These are phyloP conservation scores for Recurvirostra avosetta DNA, from an alignment of 2,113 vertebrate genomes.

Conservation along the genomic window DNA sequence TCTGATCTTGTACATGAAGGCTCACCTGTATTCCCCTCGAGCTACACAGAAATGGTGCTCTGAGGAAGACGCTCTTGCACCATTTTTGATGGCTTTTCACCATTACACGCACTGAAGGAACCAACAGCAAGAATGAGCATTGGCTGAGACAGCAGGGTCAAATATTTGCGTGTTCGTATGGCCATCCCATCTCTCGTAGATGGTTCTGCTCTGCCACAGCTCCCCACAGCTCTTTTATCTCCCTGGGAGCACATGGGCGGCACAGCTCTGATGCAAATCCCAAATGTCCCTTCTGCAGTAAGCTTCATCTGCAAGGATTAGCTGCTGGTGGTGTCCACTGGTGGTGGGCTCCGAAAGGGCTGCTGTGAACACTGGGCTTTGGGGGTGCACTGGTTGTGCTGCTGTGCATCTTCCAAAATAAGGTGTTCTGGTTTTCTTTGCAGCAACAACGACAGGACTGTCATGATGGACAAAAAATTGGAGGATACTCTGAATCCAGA, in stretches of 20 bases:
- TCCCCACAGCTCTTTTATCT: background rate
- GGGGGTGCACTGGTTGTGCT: background rate
- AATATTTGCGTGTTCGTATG: background rate
- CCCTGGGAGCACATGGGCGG: background rate
- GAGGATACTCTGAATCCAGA: constrained; percentile 17
- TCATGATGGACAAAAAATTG: constrained; percentile 35
- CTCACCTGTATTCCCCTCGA: fast-evolving
- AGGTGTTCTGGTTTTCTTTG: background rate
- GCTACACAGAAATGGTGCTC: background rate
- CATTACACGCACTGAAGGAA: background rate
- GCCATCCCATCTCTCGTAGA: background rate
- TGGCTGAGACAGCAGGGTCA: background rate
- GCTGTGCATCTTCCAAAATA: background rate
- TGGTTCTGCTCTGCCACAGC: background rate
- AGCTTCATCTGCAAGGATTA: background rate
- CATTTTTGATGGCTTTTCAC: background rate
- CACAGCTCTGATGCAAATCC: background rate
- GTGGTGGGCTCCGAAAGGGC: background rate
- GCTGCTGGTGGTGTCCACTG: background rate
- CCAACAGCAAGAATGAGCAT: background rate
- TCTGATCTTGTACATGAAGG: background rate
- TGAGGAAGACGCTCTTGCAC: background rate
- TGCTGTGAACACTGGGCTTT: background rate
- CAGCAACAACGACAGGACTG: constrained; percentile 33
- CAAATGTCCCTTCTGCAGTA: fast-evolving